Percentiles rank a stretch among this genome's conserved stretches.
Evolutionary conservation across 2,888 invertebrate species (phyloP).

Genomic region (Athetis lepigone): DNA sequence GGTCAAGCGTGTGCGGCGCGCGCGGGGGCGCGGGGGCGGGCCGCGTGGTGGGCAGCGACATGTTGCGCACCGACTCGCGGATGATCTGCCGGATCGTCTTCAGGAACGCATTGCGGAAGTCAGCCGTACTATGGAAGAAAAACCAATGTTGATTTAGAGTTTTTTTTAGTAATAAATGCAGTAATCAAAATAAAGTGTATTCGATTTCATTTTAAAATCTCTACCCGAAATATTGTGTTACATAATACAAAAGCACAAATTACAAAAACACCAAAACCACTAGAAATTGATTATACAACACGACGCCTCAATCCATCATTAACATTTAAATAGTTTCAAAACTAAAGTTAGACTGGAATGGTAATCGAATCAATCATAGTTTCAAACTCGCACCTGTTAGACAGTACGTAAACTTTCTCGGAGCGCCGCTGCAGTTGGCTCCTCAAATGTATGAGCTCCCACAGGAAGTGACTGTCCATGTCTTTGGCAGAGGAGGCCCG

Average conservation of each 20-base stretch:
- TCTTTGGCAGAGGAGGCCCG: constrained; percentile 98
- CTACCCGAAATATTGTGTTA: neutral
- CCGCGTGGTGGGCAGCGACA: constrained; percentile 97
- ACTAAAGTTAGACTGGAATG: constrained; percentile 43
- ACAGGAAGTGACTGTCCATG: constrained; percentile 98
- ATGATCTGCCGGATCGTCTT: constrained; percentile 99
- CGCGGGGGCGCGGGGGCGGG: constrained; percentile 90
- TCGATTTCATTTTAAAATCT: too few species aligned
- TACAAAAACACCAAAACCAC: constrained; percentile 27
- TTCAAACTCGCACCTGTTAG: constrained; percentile 93
- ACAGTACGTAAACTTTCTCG: constrained; percentile 98
- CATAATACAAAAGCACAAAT: neutral
- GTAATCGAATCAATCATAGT: constrained; percentile 39
- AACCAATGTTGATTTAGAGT: too few species aligned
- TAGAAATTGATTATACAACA: constrained; percentile 27
- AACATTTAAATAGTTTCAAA: constrained; percentile 53
- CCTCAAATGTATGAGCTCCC: constrained; percentile 98
- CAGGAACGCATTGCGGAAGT: constrained; percentile 98
- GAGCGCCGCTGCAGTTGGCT: constrained; percentile 98
- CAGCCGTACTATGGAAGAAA: constrained; percentile 93
- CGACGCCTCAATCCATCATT: constrained; percentile 35
- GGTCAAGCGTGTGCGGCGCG: constrained; percentile 83
- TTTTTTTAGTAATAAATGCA: too few species aligned
- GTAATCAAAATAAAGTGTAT: too few species aligned
- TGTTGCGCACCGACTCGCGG: constrained; percentile 98